phyloP scores from a whole-genome alignment of 2,113 vertebrate species.

The Microcebus murinus region DNA sequence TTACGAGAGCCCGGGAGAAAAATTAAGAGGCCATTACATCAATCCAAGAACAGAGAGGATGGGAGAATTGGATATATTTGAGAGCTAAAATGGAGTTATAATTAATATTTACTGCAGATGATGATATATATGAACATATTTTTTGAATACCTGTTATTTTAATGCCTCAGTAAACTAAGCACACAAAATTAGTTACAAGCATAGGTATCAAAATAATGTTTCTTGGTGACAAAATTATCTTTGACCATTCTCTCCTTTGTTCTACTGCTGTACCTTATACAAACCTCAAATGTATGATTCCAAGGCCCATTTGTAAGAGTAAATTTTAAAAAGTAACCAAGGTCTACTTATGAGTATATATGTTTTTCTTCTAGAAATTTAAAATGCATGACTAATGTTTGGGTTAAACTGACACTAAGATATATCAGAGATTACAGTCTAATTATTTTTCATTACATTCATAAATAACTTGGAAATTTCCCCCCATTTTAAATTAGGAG shows the following conservation, averaged over 20 bases:
- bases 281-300: background rate
- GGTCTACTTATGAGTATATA: background rate
- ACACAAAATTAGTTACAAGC: background rate
- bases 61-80: background rate
- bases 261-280: background rate
- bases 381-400: background rate
- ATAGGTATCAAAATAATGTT: background rate
- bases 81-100: background rate
- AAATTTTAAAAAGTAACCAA: constrained; percentile 12
- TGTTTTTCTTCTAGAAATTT: constrained; percentile 23
- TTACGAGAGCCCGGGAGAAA: background rate
- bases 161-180: background rate
- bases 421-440: constrained; percentile 25
- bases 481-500: background rate
- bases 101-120: background rate
- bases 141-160: background rate
- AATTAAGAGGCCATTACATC: background rate
- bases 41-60: background rate
- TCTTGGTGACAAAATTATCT: background rate
- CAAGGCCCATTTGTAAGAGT: background rate
- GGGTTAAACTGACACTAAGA: constrained; percentile 36
- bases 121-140: background rate
- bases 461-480: constrained; percentile 2
- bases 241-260: background rate
- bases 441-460: background rate